phyloP scores from a whole-genome alignment of 2,888 invertebrate species.

The Altica lythri region DNA sequence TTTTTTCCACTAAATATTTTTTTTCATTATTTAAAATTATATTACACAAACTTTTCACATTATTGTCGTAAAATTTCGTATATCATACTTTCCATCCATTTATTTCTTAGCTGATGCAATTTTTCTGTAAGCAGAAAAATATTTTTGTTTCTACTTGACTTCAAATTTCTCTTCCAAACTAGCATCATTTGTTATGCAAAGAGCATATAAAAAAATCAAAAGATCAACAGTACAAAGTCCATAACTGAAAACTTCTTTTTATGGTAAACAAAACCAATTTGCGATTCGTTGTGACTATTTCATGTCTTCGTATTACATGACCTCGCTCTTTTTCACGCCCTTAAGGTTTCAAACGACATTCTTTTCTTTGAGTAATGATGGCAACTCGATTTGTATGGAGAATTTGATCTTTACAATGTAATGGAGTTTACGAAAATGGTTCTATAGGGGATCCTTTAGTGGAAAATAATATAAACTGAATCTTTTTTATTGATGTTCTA shows the following conservation, averaged over 20 bases:
- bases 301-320: slow-evolving; percentile 20
- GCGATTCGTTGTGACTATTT: slow-evolving; percentile 41
- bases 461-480: slow-evolving; percentile 11
- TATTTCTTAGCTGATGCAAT: no score
- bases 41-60: no score
- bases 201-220: slow-evolving; percentile 14
- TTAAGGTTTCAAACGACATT: slow-evolving; percentile 20
- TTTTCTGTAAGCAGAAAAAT: no score
- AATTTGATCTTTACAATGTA: slow-evolving; percentile 23
- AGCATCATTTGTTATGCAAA: no score
- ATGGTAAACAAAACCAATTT: slow-evolving; percentile 46
- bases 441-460: slow-evolving; percentile 15
- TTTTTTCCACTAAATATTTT: no score
- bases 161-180: no score
- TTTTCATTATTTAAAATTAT: no score
- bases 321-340: slow-evolving; percentile 21
- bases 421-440: slow-evolving; percentile 24
- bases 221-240: slow-evolving; percentile 19
- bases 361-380: slow-evolving; percentile 26
- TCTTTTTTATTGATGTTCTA: slow-evolving; percentile 13
- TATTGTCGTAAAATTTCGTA: no score
- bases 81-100: no score
- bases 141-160: no score
- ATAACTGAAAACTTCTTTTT: slow-evolving; percentile 46
- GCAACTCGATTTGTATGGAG: slow-evolving; percentile 27